Evolutionary conservation across 2,797 vertebrate species (phyloP).

Genomic region (Tamandua tetradactyla): DNA sequence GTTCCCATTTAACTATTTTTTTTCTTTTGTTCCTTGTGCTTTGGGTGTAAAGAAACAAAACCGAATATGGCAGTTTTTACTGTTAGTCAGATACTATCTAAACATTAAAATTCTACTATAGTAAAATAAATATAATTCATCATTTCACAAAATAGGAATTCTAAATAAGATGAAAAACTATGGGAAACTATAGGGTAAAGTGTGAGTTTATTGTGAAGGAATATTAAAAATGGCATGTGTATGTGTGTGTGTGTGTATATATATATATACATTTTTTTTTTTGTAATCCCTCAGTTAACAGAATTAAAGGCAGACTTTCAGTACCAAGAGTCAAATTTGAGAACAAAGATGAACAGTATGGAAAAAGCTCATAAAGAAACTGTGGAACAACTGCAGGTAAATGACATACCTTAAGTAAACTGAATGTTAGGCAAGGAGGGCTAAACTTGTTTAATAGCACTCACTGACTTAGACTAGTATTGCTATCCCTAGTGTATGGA

Average conservation of each 20-base stretch:
- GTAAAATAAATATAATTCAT: neutral
- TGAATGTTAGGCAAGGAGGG: neutral
- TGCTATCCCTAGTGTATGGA: neutral
- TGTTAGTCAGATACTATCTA: neutral
- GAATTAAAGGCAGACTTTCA: constrained; percentile 99
- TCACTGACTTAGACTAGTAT: neutral
- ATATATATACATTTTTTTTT: neutral
- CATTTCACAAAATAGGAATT: constrained; percentile 20
- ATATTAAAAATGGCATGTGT: neutral
- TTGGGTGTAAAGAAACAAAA: no score
- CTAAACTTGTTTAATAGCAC: neutral
- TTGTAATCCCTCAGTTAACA: constrained; percentile 88
- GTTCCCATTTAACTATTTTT: no score
- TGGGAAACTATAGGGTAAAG: neutral
- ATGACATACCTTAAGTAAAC: neutral
- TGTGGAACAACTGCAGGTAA: constrained; percentile 97
- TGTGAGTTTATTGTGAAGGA: neutral
- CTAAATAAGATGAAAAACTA: neutral
- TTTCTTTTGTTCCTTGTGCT: no score
- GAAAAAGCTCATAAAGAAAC: constrained; percentile 98
- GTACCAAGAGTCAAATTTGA: constrained; percentile 98
- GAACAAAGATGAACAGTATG: constrained; percentile 99
- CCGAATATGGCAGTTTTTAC: neutral
- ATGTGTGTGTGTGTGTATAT: neutral
- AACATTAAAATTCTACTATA: neutral